Evolutionary conservation across 2,888 invertebrate species (phyloP).

Genomic region (Emmelina monodactyla): DNA sequence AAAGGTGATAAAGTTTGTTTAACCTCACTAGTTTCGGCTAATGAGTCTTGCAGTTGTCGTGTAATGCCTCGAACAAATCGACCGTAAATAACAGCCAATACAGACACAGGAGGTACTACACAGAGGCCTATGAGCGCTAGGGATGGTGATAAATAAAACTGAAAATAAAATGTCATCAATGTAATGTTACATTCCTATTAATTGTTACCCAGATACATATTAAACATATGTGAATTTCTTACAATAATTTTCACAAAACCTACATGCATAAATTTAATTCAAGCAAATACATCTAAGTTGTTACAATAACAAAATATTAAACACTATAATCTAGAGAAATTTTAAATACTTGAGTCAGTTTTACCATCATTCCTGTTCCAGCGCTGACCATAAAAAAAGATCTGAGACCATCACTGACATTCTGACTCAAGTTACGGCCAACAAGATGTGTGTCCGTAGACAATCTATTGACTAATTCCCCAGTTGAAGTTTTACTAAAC

Average conservation of each 20-base stretch:
- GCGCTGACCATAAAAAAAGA: conserved; percentile 86
- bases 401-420: conserved; percentile 93
- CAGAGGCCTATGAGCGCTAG: conserved; percentile 85
- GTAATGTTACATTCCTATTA: too few species aligned
- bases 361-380: conserved; percentile 94
- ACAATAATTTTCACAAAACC: too few species aligned
- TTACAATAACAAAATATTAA: too few species aligned
- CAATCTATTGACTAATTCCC: conserved; percentile 90
- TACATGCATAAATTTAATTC: too few species aligned
- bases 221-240: too few species aligned
- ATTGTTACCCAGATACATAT: too few species aligned
- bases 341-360: too few species aligned
- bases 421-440: conserved; percentile 89
- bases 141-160: conserved; percentile 92
- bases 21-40: conserved; percentile 65
- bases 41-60: conserved; percentile 75
- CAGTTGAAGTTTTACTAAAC: conserved; percentile 89
- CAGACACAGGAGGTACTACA: conserved; percentile 90
- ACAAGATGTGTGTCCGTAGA: conserved; percentile 92
- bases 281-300: too few species aligned
- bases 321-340: too few species aligned
- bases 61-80: conserved; percentile 87
- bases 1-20: neutral
- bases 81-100: conserved; percentile 82
- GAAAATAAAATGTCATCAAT: conserved; percentile 17